Conservation (phyloP, 2,113 vertebrate species). For the Coracopsis vasa region DNA sequence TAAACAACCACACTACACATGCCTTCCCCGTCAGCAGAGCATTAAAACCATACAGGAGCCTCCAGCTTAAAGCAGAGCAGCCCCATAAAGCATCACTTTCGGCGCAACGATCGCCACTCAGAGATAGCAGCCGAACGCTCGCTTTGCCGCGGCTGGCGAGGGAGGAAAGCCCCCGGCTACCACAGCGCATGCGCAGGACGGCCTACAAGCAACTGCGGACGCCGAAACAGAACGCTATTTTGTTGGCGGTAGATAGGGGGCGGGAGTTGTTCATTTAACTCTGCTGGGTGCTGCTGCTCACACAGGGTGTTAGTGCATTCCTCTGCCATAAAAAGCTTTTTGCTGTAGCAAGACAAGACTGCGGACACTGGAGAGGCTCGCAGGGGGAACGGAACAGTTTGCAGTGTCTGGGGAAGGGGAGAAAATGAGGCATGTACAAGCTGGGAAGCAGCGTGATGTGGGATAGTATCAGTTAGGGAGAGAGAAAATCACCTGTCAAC, state of each 20-base stretch:
- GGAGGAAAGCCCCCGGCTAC: too few species aligned
- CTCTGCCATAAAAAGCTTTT: neutral
- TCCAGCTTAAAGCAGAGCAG: accelerated
- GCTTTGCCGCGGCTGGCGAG: too few species aligned
- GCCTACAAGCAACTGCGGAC: too few species aligned
- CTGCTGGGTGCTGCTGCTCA: neutral
- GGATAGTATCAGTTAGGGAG: accelerated
- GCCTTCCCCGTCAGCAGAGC: accelerated
- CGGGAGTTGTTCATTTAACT: accelerated
- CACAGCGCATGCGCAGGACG: accelerated
- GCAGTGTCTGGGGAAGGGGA: neutral
- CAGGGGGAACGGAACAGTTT: too few species aligned
- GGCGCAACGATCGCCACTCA: accelerated
- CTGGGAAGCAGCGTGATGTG: neutral
- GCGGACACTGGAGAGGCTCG: neutral
- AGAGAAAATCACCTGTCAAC: neutral
- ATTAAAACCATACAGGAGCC: neutral
- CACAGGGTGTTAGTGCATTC: accelerated
- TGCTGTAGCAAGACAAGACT: neutral
- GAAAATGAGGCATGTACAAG: neutral
- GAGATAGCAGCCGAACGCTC: neutral
- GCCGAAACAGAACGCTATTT: too few species aligned
- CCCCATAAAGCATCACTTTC: neutral
- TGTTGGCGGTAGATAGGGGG: accelerated
- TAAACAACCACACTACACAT: neutral